A percentile compares a stretch with the other conserved stretches of the same genome.
Conservation (phyloP, 1,140 invertebrate genomes). For the Araneus ventricosus region DNA sequence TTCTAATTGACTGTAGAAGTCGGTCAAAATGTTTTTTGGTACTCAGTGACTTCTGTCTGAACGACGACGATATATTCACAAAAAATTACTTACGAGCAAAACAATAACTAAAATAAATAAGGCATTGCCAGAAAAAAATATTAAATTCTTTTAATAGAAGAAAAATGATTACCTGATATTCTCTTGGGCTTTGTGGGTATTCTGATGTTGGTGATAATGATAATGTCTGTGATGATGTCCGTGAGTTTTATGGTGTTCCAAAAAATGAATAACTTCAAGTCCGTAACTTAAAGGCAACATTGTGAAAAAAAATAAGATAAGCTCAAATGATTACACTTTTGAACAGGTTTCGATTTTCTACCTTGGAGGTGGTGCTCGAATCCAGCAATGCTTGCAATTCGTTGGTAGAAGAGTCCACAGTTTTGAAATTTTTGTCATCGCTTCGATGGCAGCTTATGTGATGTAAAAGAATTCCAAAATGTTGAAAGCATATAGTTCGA, state of each 20-base stretch:
- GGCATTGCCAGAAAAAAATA: background rate
- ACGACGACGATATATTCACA: no score
- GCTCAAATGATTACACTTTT: background rate
- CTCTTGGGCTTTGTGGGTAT: background rate
- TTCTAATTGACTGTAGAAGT: no score
- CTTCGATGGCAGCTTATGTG: background rate
- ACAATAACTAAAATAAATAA: background rate
- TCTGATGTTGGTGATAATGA: constrained; percentile 47
- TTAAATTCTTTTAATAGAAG: background rate
- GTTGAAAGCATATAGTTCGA: background rate
- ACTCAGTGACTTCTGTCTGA: no score
- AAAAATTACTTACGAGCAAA: no score
- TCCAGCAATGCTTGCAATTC: constrained; percentile 58
- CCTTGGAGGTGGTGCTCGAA: constrained; percentile 51
- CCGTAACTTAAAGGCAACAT: constrained; percentile 74
- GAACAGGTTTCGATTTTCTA: background rate
- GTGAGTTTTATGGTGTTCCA: constrained; percentile 62
- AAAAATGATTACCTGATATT: constrained; percentile 38
- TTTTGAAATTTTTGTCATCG: constrained; percentile 43
- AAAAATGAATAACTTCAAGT: constrained; percentile 72
- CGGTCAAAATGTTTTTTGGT: no score
- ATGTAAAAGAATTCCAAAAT: background rate
- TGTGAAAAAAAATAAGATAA: constrained; percentile 11
- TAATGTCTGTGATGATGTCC: constrained; percentile 33
- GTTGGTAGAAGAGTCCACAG: background rate